phyloP scores from a whole-genome alignment of 2,113 vertebrate species.

The rabbit (Oryctolagus cuniculus) region mOryCun1.1 NC_091437.1:4160501-4161000 shows the following conservation, averaged over 20 bases:
- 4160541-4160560: neutral
- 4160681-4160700: conserved; percentile 51
- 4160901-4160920: neutral
- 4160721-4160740: conserved; percentile 38
- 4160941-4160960: neutral
- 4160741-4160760: neutral
- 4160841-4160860: neutral
- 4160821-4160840: neutral
- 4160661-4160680: conserved; percentile 52
- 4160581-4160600: neutral
- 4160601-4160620: conserved; percentile 59
- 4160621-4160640: conserved; percentile 40
- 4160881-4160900: neutral
- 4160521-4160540: neutral
- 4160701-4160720: neutral
- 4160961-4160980: neutral
- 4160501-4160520: neutral
- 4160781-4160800: neutral
- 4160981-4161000: neutral
- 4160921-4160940: neutral
- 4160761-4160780: neutral
- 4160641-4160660: neutral
- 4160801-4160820: neutral
- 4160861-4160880: neutral
- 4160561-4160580: conserved; percentile 44